phyloP scores from a whole-genome alignment of 2,888 invertebrate species.

The Mythimna impura region DNA sequence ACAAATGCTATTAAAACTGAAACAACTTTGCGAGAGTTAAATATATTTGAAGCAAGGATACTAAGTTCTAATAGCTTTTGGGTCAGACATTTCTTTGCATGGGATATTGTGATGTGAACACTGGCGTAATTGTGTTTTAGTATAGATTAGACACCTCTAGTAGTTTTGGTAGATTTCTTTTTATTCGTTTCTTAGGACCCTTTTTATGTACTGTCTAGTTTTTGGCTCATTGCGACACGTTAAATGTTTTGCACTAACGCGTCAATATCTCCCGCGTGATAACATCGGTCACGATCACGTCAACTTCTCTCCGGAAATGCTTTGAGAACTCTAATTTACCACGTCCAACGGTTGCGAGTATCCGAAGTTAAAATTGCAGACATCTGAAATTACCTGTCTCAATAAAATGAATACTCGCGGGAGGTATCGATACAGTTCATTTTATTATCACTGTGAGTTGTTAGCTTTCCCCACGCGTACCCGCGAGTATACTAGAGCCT shows the following conservation, averaged over 20 bases:
- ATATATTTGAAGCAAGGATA: constrained; percentile 6
- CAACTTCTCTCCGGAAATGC: not conserved
- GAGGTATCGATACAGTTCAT: constrained; percentile 54
- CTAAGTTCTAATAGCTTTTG: constrained; percentile 53
- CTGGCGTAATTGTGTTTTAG: constrained; percentile 86
- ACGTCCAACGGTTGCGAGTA: not conserved
- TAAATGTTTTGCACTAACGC: constrained; percentile 75
- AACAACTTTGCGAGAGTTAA: not conserved
- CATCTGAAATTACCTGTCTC: not conserved
- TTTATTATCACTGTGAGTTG: constrained; percentile 45
- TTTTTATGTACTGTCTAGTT: constrained; percentile 40
- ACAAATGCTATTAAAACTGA: constrained; percentile 55
- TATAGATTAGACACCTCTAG: constrained; percentile 71
- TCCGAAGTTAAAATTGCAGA: not conserved
- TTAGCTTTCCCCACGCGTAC: constrained; percentile 52
- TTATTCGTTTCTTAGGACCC: constrained; percentile 52
- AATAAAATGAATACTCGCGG: constrained; percentile 41
- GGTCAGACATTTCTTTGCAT: constrained; percentile 71
- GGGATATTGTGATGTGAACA: constrained; percentile 76
- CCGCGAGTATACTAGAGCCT: constrained; percentile 72
- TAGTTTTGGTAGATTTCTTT: constrained; percentile 70
- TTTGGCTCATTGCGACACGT: constrained; percentile 68
- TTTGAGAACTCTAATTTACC: not conserved
- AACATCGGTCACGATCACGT: not conserved
- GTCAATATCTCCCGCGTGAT: constrained; percentile 60